These are phyloP conservation scores for Drosophila pectinifera DNA, from an alignment of 1,140 invertebrate genomes.

Conservation along the genomic window DNA sequence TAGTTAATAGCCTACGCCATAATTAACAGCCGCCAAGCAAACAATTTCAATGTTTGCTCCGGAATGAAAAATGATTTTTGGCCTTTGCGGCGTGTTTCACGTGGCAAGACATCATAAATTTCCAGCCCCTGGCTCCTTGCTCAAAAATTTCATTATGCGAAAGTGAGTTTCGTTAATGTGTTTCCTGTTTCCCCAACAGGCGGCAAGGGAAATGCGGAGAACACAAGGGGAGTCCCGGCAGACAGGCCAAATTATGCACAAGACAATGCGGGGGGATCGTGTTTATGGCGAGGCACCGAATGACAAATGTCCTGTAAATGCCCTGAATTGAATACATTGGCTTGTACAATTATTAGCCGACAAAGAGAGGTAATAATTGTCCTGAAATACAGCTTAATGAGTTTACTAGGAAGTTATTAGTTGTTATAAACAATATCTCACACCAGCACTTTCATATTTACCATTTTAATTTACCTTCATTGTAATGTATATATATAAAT, in stretches of 20 bases:
- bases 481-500: no score
- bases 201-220: conserved; percentile 3
- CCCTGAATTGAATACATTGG: background rate
- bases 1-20: conserved; percentile 74
- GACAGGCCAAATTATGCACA: conserved; percentile 60
- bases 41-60: conserved; percentile 56
- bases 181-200: conserved; percentile 29
- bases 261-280: conserved; percentile 26
- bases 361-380: background rate
- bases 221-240: conserved; percentile 16
- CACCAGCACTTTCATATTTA: no score
- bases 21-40: conserved; percentile 71
- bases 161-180: conserved; percentile 78
- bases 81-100: conserved; percentile 45
- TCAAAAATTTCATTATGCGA: conserved; percentile 74
- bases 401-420: background rate
- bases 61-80: conserved; percentile 71
- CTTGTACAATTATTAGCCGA: background rate
- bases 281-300: background rate
- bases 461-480: no score
- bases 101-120: conserved; percentile 72
- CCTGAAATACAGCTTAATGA: background rate
- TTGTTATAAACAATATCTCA: background rate
- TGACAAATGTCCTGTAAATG: conserved; percentile 14
- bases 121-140: conserved; percentile 37